Evolutionary conservation across 2,113 vertebrate species (phyloP), one percentile per base, ranked within the genome.

Genomic region (Microcebus ravelobensis): DNA sequence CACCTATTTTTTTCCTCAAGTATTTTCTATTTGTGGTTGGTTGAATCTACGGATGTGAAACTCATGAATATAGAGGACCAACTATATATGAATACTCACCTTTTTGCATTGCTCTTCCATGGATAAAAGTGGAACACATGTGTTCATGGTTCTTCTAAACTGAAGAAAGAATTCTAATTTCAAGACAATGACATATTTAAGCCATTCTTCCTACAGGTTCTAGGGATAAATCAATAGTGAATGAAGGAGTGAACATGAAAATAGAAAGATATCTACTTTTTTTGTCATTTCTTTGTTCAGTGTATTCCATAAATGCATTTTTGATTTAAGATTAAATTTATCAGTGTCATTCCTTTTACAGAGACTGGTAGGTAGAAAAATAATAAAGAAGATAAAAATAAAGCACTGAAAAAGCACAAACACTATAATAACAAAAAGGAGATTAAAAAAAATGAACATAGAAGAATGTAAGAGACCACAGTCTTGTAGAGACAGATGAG

Each of bases 271-370:
- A 0, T 31, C 21, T 71, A 50, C 48, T 29, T 67, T 48, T 61
- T 89, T 85, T 67, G 17, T n/a, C n/a, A 82, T 80, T 59, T 88
- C 29, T 91, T 85, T 92, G 15, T 95, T 95, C 80, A 76, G 8
- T 63, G 6, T 52, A 74, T 86, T 90, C n/a, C 21, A 80, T 79
- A 88, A 77, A 59, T 92, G 14, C 3, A 45, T 94, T 94, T 88
- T 90, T 55, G 82, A 23, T 52, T 73, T 52, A 74, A 87, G 39
- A 90, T 61, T 95, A 39, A 48, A 80, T 92, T 87, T 5, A 29
- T 77, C 52, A 52, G 10, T 73, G 21, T 89, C 29, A 55, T 13
- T 88, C 50, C 74, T 83, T 45, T 42, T 4, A 55, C 11, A 87
- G 57, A 85, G 42, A 85, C 12, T 50, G 7, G 25, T 55, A 36